phyloP scores from a whole-genome alignment of 2,797 vertebrate genomes.

The Xiphophorus birchmanni region DNA sequence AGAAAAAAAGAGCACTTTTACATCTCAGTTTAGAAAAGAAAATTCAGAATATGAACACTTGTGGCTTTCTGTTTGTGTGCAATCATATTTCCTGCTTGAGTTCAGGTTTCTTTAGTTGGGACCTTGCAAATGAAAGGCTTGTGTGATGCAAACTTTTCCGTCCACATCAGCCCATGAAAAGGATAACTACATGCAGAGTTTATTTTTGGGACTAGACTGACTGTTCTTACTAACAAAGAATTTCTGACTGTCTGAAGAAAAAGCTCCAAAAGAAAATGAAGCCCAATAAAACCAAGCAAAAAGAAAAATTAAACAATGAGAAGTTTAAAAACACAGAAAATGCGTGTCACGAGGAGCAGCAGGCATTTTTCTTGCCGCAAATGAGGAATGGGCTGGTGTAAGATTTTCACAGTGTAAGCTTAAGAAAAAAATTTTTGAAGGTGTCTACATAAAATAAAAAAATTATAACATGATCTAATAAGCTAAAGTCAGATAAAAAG shows the following conservation, averaged over 20 bases:
- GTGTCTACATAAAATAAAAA: too few relatives aligned
- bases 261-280: not conserved
- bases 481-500: too few relatives aligned
- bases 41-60: not conserved
- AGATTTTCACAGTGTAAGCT: too few relatives aligned
- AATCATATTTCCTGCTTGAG: not conserved
- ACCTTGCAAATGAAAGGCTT: not conserved
- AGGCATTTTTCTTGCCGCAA: too few relatives aligned
- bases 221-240: not conserved
- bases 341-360: not conserved
- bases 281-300: not conserved
- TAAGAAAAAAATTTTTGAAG: too few relatives aligned
- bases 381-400: too few relatives aligned
- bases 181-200: not conserved
- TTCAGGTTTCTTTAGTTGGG: not conserved
- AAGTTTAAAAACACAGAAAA: not conserved
- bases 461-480: too few relatives aligned
- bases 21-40: not conserved
- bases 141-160: not conserved
- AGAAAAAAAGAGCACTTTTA: not conserved
- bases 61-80: not conserved
- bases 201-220: not conserved
- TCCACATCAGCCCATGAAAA: not conserved
- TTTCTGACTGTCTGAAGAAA: not conserved
- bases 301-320: not conserved